Percentiles rank a stretch among this genome's conserved stretches.
These are phyloP conservation scores for Caenorhabditis wallacei DNA, from an alignment of 2,888 invertebrate genomes.

Conservation along the genomic window DNA sequence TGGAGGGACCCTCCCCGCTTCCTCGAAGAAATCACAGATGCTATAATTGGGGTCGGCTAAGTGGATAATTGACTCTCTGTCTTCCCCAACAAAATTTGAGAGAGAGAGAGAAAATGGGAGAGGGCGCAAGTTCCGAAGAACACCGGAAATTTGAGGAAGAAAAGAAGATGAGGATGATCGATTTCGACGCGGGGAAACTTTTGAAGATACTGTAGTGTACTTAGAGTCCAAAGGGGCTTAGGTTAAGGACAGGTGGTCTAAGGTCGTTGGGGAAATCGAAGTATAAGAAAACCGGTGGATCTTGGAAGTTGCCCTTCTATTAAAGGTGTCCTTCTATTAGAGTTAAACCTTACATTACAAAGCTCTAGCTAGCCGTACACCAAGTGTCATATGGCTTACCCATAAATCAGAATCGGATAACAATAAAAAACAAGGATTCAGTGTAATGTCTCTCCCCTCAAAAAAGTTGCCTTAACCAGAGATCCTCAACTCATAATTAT, in stretches of 20 bases:
- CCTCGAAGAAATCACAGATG: conserved; percentile 59
- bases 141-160: conserved; percentile 21
- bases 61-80: conserved; percentile 63
- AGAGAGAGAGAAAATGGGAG: conserved; percentile 5
- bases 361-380: too few relatives aligned
- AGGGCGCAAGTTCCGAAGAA: conserved; percentile 38
- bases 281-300: too few relatives aligned
- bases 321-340: too few relatives aligned
- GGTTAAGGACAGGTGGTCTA: conserved; percentile 5
- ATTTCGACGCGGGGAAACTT: conserved; percentile 25
- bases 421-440: too few relatives aligned
- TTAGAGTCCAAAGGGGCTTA: neutral
- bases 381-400: too few relatives aligned
- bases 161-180: conserved; percentile 41
- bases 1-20: neutral
- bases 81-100: conserved; percentile 42
- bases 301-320: too few relatives aligned
- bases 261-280: neutral
- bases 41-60: conserved; percentile 58
- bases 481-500: neutral
- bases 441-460: too few relatives aligned
- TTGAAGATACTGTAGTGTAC: neutral
- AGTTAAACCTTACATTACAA: too few relatives aligned
- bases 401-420: too few relatives aligned
- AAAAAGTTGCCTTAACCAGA: too few relatives aligned